These are phyloP conservation scores for Leptobrachium ailaonicum DNA, from an alignment of 2,113 vertebrate species.

Conservation along the genomic window DNA sequence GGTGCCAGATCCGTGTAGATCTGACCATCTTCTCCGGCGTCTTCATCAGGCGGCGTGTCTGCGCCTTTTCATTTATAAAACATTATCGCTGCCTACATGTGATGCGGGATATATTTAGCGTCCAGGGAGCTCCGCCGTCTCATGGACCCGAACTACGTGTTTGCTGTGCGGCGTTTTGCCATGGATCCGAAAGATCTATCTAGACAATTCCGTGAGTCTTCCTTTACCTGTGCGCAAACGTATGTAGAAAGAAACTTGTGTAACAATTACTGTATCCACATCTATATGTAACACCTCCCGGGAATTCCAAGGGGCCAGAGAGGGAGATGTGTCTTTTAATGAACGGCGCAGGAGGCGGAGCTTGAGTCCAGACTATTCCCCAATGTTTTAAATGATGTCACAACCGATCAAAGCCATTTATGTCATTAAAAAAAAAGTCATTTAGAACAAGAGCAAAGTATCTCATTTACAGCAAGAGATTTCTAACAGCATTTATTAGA, in stretches of 20 bases:
- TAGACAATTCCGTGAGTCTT: constrained; percentile 80
- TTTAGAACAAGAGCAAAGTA: no score
- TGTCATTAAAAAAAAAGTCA: no score
- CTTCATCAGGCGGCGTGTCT: background rate
- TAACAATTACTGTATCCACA: background rate
- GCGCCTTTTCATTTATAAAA: background rate
- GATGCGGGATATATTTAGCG: background rate
- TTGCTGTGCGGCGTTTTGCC: background rate
- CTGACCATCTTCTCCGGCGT: background rate
- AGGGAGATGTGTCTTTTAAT: no score
- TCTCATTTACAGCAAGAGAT: no score
- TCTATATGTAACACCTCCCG: no score
- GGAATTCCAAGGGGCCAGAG: no score
- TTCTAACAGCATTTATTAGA: no score
- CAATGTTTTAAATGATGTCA: no score
- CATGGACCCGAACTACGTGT: background rate
- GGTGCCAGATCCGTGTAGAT: background rate
- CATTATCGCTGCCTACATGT: background rate
- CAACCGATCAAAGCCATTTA: no score
- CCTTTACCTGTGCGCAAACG: background rate
- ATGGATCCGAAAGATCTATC: constrained; percentile 47
- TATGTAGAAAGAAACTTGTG: background rate
- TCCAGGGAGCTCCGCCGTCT: background rate
- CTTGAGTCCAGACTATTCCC: no score
- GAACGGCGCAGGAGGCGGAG: no score